Percentiles rank a stretch among this genome's conserved stretches.
These are phyloP conservation scores for Xanthorhoe spadicearia DNA, from an alignment of 2,888 invertebrate genomes.

Conservation along the genomic window DNA sequence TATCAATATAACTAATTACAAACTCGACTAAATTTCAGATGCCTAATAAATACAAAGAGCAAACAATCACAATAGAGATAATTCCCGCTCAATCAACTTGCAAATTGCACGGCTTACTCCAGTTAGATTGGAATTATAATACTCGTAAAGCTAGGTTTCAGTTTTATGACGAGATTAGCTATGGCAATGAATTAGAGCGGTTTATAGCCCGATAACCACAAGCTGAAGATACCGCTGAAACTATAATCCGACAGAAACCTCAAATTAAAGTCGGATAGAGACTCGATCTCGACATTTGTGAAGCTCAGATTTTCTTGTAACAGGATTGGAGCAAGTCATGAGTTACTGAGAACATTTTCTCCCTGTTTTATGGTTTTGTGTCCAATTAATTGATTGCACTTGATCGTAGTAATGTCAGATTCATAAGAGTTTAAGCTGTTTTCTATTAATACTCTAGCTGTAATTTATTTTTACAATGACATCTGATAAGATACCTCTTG, in stretches of 20 bases:
- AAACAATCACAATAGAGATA: slow-evolving; percentile 21
- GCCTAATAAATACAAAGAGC: slow-evolving; percentile 7
- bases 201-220: slow-evolving; percentile 30
- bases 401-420: neutral
- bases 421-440: no score
- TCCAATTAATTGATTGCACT: neutral
- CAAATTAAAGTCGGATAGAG: slow-evolving; percentile 9
- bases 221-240: slow-evolving; percentile 14
- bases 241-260: slow-evolving; percentile 10
- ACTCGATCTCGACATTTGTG: neutral
- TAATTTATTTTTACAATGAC: no score
- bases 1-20: slow-evolving; percentile 9
- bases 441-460: no score
- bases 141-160: slow-evolving; percentile 27
- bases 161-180: slow-evolving; percentile 30
- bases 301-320: neutral
- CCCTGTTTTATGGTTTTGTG: neutral
- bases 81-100: slow-evolving; percentile 19
- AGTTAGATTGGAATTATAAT: slow-evolving; percentile 31
- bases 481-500: no score
- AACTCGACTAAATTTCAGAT: slow-evolving; percentile 8
- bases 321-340: neutral
- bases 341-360: no score
- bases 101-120: slow-evolving; percentile 23
- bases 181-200: slow-evolving; percentile 21